A percentile compares a stretch with the other conserved stretches of the same genome.
These are phyloP conservation scores for Chlorodrepanis virens DNA, from an alignment of 2,113 vertebrate species.

Conservation along the genomic window DNA sequence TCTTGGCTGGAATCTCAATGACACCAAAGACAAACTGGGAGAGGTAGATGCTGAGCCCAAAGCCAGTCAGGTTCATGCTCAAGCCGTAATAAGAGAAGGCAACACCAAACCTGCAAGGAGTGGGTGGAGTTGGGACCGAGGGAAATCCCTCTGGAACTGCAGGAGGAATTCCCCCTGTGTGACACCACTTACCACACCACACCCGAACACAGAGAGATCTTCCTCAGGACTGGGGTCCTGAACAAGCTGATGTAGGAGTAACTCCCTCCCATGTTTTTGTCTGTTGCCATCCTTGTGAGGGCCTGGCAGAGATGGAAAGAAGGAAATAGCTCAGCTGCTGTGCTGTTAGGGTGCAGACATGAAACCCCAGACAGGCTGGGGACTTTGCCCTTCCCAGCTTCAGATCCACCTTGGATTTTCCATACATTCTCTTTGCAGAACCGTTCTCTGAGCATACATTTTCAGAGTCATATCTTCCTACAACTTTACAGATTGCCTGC, in stretches of 20 bases:
- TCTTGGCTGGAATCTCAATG: conserved; percentile 82
- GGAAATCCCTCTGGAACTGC: neutral
- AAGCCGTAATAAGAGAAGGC: conserved; percentile 86
- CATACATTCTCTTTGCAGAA: neutral
- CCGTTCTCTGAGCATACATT: neutral
- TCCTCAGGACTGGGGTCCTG: conserved; percentile 45
- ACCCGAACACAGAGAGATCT: conserved; percentile 45
- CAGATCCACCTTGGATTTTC: neutral
- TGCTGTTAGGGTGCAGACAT: neutral
- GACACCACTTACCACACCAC: conserved; percentile 14
- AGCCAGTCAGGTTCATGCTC: conserved; percentile 79
- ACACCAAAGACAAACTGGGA: conserved; percentile 81
- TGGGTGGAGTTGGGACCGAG: neutral
- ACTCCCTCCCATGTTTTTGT: neutral
- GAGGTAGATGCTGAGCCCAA: conserved; percentile 81
- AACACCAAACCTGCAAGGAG: conserved; percentile 80
- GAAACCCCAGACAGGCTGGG: neutral
- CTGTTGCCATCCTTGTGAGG: conserved; percentile 20
- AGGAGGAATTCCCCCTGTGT: neutral
- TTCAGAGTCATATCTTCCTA: neutral
- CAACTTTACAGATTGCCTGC: neutral
- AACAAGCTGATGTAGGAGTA: conserved; percentile 57
- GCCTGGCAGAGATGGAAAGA: neutral
- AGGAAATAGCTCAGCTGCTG: neutral
- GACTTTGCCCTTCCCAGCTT: neutral